Percentiles rank a stretch among this genome's conserved stretches.
phyloP scores from a whole-genome alignment of 64 coral and sea anemone species.

The Dendronephthya gigantea region DNA sequence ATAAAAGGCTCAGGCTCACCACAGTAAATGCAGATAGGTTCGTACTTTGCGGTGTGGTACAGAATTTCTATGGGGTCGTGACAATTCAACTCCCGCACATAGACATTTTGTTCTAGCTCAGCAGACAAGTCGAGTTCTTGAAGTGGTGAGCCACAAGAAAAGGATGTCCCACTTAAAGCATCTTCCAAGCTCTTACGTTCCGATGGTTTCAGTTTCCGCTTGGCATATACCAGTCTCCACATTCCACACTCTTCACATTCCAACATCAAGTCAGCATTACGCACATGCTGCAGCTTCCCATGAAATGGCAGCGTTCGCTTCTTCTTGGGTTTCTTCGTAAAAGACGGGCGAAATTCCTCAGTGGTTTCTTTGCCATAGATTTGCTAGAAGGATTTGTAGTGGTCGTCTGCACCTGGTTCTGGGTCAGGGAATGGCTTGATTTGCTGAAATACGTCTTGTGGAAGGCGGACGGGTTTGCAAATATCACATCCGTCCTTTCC shows the following conservation, averaged over 20 bases:
- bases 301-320: constrained; percentile 8
- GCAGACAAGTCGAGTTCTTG: background rate
- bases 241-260: constrained; percentile 20
- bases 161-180: background rate
- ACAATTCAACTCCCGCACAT: background rate
- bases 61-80: background rate
- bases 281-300: background rate
- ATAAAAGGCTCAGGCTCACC: background rate
- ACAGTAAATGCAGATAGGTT: constrained; percentile 2
- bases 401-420: constrained; percentile 15
- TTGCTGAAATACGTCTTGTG: background rate
- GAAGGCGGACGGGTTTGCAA: background rate
- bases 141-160: background rate
- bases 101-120: background rate
- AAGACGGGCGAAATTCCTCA: constrained; percentile 17
- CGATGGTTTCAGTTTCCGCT: constrained; percentile 6
- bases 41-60: background rate
- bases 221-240: constrained; percentile 15
- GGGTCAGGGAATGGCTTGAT: constrained; percentile 9
- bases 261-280: constrained; percentile 25
- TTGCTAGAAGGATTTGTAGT: constrained; percentile 14
- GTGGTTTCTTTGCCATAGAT: background rate
- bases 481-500: background rate
- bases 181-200: background rate
- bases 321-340: background rate